These are phyloP conservation scores for Amblyteles armatorius DNA, from an alignment of 2,888 invertebrate genomes.

Conservation along the genomic window DNA sequence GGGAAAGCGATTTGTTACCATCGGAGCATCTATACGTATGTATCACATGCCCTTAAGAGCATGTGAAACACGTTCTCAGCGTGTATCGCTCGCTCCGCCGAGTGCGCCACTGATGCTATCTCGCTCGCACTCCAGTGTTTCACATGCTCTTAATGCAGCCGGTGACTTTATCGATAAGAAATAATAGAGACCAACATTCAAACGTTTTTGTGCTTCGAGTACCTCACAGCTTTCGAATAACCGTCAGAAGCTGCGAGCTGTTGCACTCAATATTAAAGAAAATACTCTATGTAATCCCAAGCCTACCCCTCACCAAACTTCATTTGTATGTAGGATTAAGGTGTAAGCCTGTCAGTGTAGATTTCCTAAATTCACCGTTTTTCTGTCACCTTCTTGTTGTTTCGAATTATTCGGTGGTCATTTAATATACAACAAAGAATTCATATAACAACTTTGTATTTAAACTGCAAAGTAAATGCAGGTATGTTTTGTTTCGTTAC, in stretches of 20 bases:
- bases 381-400: not conserved
- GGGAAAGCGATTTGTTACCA: no score
- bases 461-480: slow-evolving; percentile 63
- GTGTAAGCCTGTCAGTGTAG: no score
- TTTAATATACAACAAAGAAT: not conserved
- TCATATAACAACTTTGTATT: slow-evolving; percentile 66
- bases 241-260: not conserved
- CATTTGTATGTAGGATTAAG: no score
- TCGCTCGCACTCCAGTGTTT: no score
- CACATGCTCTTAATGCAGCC: no score
- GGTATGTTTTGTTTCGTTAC: slow-evolving; percentile 46
- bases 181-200: not conserved
- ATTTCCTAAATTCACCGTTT: not conserved
- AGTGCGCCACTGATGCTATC: no score
- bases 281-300: no score
- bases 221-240: not conserved
- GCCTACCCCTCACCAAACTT: no score
- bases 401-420: not conserved
- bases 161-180: not conserved
- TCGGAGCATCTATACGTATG: no score
- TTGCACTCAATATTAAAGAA: not conserved
- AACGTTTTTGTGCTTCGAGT: not conserved
- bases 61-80: no score
- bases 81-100: no score
- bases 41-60: no score